Percentiles rank a stretch among this genome's conserved stretches.
These are phyloP conservation scores for Drosophila bocki DNA, from an alignment of 1,140 invertebrate species.

Conservation along the genomic window DNA sequence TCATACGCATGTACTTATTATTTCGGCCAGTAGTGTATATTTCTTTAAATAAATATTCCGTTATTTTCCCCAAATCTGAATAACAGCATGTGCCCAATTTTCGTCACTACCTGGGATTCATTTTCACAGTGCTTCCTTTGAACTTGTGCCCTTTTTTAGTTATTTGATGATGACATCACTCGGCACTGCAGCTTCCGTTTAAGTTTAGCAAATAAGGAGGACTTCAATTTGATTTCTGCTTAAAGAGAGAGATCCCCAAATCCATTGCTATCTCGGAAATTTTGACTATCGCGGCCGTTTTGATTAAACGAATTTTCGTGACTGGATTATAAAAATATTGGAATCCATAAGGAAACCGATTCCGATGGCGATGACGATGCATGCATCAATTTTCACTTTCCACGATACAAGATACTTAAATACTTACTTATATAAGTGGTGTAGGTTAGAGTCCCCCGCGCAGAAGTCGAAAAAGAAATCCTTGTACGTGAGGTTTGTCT, in stretches of 20 bases:
- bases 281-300: constrained; percentile 28
- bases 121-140: background rate
- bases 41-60: too few relatives aligned
- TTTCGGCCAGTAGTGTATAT: too few relatives aligned
- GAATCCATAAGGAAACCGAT: constrained; percentile 80
- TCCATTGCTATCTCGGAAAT: background rate
- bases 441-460: constrained; percentile 32
- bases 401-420: constrained; percentile 66
- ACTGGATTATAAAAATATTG: constrained; percentile 81
- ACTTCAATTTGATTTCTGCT: constrained; percentile 8
- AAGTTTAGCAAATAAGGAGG: constrained; percentile 30
- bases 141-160: constrained; percentile 28
- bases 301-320: constrained; percentile 76
- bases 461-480: constrained; percentile 66
- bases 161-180: constrained; percentile 76
- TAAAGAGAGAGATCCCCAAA: constrained; percentile 19
- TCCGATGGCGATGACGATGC: constrained; percentile 58
- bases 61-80: too few relatives aligned
- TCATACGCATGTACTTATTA: too few relatives aligned
- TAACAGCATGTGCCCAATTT: background rate
- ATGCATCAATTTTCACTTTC: constrained; percentile 83
- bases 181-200: constrained; percentile 24
- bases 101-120: constrained; percentile 36
- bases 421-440: constrained; percentile 63
- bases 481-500: constrained; percentile 81